These are phyloP conservation scores for Sciurus vulgaris DNA, from an alignment of 2,797 vertebrate genomes.

Conservation along the genomic window DNA sequence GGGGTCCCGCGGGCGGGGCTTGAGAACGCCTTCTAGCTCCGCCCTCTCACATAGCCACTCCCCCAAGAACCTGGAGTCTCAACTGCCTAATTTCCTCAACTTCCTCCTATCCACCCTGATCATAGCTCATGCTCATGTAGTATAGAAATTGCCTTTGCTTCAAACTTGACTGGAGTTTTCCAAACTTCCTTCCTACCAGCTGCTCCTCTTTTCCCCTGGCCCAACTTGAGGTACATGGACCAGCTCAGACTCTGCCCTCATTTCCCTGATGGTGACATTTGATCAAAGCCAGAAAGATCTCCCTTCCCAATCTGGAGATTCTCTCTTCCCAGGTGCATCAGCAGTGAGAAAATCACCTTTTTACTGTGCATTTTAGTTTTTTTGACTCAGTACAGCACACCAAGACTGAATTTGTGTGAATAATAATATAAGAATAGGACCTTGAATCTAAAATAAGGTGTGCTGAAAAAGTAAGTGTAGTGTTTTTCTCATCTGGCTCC, in stretches of 20 bases:
- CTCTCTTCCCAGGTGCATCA: neutral
- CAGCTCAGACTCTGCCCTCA: accelerated
- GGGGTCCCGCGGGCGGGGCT: accelerated
- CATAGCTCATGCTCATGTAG: neutral
- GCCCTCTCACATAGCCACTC: accelerated
- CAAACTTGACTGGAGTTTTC: neutral
- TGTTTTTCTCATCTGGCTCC: neutral
- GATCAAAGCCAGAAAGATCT: neutral
- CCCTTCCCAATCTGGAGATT: neutral
- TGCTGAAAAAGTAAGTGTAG: neutral
- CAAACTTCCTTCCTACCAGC: neutral
- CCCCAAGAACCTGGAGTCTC: neutral
- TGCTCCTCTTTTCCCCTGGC: accelerated
- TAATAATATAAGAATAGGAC: constrained; percentile 22
- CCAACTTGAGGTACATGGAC: neutral
- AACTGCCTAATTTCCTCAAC: neutral
- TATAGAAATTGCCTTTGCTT: neutral
- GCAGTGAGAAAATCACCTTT: neutral
- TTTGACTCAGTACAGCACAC: neutral
- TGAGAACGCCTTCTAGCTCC: neutral
- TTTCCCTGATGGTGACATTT: neutral
- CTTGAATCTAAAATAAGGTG: constrained; percentile 62
- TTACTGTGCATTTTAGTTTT: neutral
- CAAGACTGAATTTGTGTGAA: constrained; percentile 43
- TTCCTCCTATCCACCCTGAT: accelerated